A percentile compares a stretch with the other conserved stretches of the same genome.
Conservation (phyloP, 2,888 invertebrate genomes). For the Dyspetes luteomarginatus region DNA sequence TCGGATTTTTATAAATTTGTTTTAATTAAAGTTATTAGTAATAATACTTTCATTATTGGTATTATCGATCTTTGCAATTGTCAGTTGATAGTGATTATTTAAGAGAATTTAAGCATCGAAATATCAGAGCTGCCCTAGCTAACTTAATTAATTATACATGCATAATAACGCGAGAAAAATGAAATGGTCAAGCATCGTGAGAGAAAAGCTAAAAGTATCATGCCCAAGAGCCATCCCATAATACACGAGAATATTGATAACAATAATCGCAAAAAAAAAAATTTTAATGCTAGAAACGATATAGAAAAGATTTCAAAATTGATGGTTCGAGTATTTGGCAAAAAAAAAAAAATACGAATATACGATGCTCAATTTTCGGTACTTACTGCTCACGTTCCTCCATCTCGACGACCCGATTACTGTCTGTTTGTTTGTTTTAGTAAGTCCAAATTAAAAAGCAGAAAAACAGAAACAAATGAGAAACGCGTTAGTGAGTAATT, state of each 20-base stretch:
- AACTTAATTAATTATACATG: conserved; percentile 9
- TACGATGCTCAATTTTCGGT: conserved; percentile 69
- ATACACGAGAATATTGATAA: background rate
- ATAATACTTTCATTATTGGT: background rate
- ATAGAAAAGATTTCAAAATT: background rate
- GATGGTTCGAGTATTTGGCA: background rate
- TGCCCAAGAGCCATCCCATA: background rate
- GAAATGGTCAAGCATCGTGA: background rate
- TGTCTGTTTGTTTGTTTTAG: conserved; percentile 86
- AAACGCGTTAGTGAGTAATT: conserved; percentile 82
- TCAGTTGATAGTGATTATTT: background rate
- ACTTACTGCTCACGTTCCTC: conserved; percentile 95
- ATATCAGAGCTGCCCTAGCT: no score
- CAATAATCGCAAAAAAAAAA: background rate
- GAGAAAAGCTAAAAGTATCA: background rate
- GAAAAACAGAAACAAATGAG: conserved; percentile 84
- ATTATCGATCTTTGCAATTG: background rate
- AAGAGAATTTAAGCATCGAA: background rate
- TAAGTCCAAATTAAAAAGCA: conserved; percentile 85
- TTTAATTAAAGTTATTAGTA: background rate
- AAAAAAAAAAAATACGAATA: conserved; percentile 46
- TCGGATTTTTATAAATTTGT: background rate
- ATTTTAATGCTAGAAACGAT: conserved; percentile 29
- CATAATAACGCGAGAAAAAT: background rate
- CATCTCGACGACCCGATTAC: conserved; percentile 90